Evolutionary conservation across 1,140 invertebrate species (phyloP), one percentile per base, ranked within the genome.

Genomic region (Orius insidiosus): DNA sequence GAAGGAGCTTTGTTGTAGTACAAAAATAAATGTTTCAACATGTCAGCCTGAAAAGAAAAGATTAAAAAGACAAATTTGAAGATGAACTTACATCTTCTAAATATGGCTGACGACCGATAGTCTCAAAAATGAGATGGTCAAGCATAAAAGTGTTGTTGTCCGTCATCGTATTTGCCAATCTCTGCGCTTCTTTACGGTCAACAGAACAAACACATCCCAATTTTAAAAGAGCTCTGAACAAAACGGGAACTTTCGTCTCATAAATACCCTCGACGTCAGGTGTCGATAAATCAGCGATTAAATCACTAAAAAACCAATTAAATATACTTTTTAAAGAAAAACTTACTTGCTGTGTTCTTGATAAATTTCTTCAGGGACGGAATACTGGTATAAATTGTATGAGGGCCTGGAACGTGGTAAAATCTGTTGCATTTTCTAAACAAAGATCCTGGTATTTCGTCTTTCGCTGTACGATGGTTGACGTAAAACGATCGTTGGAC

Each of bases 211-310:
- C 71, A 60, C 89, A 94, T 4, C 94, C 93, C 16, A 96, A 66
- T 49, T 81, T 70, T 30, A 90, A 66, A 1, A 97, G 67, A 2
- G 80, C 79, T 46, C 92, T 69, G 60, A 97, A 97, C 53, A 87
- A 70, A 2, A 93, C 63, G 2, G 88, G 80, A 57, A 95, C 81
- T 64, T 98, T 89, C 0, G 92, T 96, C 66, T 99, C 95, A 61
- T 99, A 99, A 53, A 99, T 93, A 18, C 95, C 95, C 64, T 97
- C 94, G 44, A 98, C 85, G 56, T 92, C 80, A 5, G 90, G 86
- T 24, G 82, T 83, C 1, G 85, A 86, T 38, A n/a, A 96, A 59
- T 95, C 87, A 1, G 81, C 78, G 60, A 85, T 74, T 31, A 95
- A 70, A 49, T 85, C 76, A 58, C 82, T 73, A 41, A 55, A 67